phyloP scores from a whole-genome alignment of 2,797 vertebrate species.

The Ctenopoma multispine region DNA sequence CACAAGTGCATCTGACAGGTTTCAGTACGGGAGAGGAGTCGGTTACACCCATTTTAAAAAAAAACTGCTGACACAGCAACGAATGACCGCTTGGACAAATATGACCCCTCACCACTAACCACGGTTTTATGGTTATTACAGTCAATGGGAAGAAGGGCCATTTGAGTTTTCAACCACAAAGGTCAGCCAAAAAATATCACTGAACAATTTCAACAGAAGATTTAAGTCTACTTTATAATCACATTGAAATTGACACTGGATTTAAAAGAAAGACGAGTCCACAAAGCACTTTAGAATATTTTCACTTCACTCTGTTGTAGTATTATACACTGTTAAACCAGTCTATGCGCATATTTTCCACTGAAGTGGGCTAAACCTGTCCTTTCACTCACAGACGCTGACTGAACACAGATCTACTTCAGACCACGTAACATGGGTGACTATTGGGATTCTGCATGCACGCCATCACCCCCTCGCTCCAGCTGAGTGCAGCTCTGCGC shows the following conservation, averaged over 20 bases:
- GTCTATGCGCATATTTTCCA: conserved; percentile 15
- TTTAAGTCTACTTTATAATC: conserved; percentile 20
- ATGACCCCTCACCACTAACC: conserved; percentile 59
- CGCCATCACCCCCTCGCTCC: conserved; percentile 69
- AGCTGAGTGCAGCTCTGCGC: conserved; percentile 45
- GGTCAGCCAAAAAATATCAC: conserved; percentile 55
- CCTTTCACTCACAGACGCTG: conserved; percentile 43
- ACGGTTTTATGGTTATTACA: conserved; percentile 54
- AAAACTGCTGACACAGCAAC: conserved; percentile 55
- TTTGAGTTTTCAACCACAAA: conserved; percentile 45
- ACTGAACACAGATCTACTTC: conserved; percentile 67
- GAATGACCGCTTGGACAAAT: conserved; percentile 45
- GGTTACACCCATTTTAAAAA: conserved; percentile 35
- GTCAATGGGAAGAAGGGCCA: conserved; percentile 44
- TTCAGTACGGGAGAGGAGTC: conserved; percentile 1
- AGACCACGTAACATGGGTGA: conserved; percentile 75
- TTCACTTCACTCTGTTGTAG: not conserved
- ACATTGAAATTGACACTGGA: conserved; percentile 11
- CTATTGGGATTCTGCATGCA: conserved; percentile 80
- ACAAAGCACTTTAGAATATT: conserved; percentile 3
- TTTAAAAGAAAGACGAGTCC: conserved; percentile 17
- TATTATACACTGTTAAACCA: not conserved
- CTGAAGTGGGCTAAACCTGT: conserved; percentile 28
- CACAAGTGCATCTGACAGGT: conserved; percentile 37
- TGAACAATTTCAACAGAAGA: conserved; percentile 28